Percentiles rank a stretch among this genome's conserved stretches.
These are phyloP conservation scores for Podarcis siculus DNA, from an alignment of 2,797 vertebrate genomes.

Conservation along the genomic window DNA sequence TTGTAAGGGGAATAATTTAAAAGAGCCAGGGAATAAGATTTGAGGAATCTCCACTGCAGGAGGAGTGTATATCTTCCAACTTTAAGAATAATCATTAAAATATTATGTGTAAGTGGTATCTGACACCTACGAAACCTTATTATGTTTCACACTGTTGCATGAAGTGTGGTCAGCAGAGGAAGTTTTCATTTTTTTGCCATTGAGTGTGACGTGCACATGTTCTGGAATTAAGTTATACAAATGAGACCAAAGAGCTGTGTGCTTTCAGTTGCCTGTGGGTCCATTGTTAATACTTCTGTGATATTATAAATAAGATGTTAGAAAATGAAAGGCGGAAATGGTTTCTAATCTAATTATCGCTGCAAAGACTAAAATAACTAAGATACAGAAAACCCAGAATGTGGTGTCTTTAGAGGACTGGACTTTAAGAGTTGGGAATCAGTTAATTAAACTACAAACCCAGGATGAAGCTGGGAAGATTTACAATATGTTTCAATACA, in stretches of 20 bases:
- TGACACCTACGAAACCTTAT: neutral
- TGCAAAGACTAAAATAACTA: neutral
- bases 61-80: neutral
- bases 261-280: neutral
- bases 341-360: constrained; percentile 19
- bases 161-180: neutral
- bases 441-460: constrained; percentile 6
- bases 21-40: neutral
- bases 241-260: neutral
- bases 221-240: neutral
- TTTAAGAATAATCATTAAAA: neutral
- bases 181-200: neutral
- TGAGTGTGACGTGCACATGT: neutral
- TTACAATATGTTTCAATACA: neutral
- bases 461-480: neutral
- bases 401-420: neutral
- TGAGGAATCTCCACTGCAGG: neutral
- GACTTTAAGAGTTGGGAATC: neutral
- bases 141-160: neutral
- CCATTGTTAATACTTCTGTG: neutral
- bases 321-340: neutral
- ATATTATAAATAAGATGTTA: neutral
- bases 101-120: neutral
- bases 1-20: neutral
- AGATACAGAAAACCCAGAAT: neutral